Percentiles rank a stretch among this genome's conserved stretches.
Evolutionary conservation across 2,888 invertebrate species (phyloP).

Genomic region (Sussaba pulchella): DNA sequence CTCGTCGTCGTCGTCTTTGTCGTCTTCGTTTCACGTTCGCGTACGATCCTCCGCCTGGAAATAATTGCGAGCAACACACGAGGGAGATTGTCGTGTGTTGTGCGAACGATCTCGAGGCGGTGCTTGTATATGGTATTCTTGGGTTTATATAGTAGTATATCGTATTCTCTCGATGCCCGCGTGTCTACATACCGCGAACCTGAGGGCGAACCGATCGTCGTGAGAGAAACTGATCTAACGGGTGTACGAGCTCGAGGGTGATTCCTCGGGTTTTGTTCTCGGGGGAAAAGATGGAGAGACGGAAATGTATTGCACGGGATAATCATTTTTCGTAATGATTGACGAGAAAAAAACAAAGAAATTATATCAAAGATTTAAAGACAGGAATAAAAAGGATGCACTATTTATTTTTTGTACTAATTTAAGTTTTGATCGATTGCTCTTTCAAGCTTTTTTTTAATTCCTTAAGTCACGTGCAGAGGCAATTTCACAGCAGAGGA

Average conservation of each 20-base stretch:
- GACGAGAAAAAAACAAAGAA: too few relatives aligned
- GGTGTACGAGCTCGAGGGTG: slow-evolving; percentile 8
- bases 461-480: too few relatives aligned
- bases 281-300: neutral
- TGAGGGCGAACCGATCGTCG: slow-evolving; percentile 49
- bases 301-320: too few relatives aligned
- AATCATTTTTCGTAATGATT: too few relatives aligned
- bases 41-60: slow-evolving; percentile 48
- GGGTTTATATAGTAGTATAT: slow-evolving; percentile 13
- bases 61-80: slow-evolving; percentile 51
- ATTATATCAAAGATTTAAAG: too few relatives aligned
- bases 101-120: neutral
- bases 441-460: too few relatives aligned
- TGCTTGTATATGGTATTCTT: neutral
- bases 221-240: slow-evolving; percentile 44
- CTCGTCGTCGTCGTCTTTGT: slow-evolving; percentile 9
- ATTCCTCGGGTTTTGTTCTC: neutral
- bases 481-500: too few relatives aligned
- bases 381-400: too few relatives aligned
- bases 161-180: slow-evolving; percentile 34
- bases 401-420: too few relatives aligned
- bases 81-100: slow-evolving; percentile 13
- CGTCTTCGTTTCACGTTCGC: slow-evolving; percentile 34
- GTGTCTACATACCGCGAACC: slow-evolving; percentile 39
- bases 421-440: too few relatives aligned